A percentile compares a stretch with the other conserved stretches of the same genome.
Evolutionary conservation across 2,888 invertebrate genomes (phyloP).

Genomic region (Phengaris arion): DNA sequence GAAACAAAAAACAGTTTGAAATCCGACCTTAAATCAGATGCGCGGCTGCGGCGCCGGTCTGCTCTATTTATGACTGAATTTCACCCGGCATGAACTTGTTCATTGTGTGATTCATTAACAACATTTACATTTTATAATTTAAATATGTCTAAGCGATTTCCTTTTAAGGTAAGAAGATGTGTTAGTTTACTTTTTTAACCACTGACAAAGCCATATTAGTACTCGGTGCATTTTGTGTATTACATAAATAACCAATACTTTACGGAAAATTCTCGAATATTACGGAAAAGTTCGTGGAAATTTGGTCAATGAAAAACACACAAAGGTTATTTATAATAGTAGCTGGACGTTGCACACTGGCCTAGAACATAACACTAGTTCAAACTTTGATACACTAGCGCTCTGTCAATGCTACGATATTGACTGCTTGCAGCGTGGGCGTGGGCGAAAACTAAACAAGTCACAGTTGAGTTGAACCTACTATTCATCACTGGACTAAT

Average conservation of each 20-base stretch:
- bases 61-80: constrained; percentile 17
- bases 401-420: constrained; percentile 41
- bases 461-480: constrained; percentile 32
- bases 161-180: neutral
- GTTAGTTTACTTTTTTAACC: neutral
- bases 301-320: constrained; percentile 23
- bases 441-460: constrained; percentile 37
- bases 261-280: neutral
- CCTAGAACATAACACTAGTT: constrained; percentile 38
- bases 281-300: constrained; percentile 14
- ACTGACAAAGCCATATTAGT: neutral
- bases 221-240: too few relatives aligned
- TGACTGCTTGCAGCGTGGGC: constrained; percentile 38
- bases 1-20: constrained; percentile 24
- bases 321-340: constrained; percentile 15
- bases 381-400: constrained; percentile 34
- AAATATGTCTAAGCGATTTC: neutral
- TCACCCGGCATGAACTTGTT: constrained; percentile 13
- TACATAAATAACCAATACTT: too few relatives aligned
- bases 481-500: constrained; percentile 33
- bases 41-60: constrained; percentile 22
- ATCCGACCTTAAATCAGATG: constrained; percentile 16
- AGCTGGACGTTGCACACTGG: constrained; percentile 23
- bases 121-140: neutral
- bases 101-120: constrained; percentile 9